Base-by-base conservation (phyloP, 2,888 invertebrate species). In the Micoletzkya japonica region DNA sequence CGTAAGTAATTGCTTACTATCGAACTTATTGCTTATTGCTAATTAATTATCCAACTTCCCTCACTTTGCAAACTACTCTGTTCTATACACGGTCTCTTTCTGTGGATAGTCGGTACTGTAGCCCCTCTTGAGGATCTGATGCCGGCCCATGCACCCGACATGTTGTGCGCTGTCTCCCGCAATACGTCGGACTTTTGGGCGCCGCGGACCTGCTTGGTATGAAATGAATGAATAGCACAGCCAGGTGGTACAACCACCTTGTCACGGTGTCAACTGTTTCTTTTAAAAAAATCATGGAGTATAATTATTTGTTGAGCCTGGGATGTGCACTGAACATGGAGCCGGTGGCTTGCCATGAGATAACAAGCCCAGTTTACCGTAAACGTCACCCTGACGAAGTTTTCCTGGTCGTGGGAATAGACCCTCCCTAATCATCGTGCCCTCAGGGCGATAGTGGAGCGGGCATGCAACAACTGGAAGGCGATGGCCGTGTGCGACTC, bases 371-470 rank as follows among this genome's bases (percentile, higher is more conserved):
- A n/a, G n/a, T n/a, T n/a, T n/a, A n/a, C n/a, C n/a, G n/a, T n/a
- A n/a, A n/a, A n/a, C n/a, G n/a, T n/a, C n/a, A n/a, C n/a, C n/a
- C n/a, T n/a, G n/a, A n/a, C n/a, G n/a, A n/a, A n/a, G n/a, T n/a
- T n/a, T n/a, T n/a, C n/a, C n/a, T n/a, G n/a, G n/a, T n/a, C n/a
- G n/a, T n/a, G n/a, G n/a, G n/a, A n/a, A n/a, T n/a, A n/a, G n/a
- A n/a, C n/a, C n/a, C n/a, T n/a, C n/a, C n/a, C n/a, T n/a, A n/a
- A n/a, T n/a, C n/a, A n/a, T n/a, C n/a, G 52, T 52, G 52, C 14
- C 68, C 75, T 58, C 52, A 81, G 78, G 84, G 84, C 20, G 84
- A 84, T 61, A 76, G 76, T 49, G 84, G 84, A 0, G 73, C 80
- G 34, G 83, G 84, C 17, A 70, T 85, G 30, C 80, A 84, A 54